These are phyloP conservation scores for Synodontis membranacea DNA, from an alignment of 2,113 vertebrate species.

Conservation along the genomic window DNA sequence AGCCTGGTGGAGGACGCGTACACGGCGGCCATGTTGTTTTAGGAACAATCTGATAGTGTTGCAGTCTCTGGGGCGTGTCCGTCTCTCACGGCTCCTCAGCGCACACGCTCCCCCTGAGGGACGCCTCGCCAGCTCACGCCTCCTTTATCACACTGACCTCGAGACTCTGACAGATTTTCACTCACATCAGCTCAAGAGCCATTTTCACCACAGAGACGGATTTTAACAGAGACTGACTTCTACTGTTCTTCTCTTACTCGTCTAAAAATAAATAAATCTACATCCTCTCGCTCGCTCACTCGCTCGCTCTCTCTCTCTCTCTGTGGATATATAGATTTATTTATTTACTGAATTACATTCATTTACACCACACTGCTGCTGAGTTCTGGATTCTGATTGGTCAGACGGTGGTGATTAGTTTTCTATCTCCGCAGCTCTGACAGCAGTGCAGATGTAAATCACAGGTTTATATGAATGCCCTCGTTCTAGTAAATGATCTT, in stretches of 20 bases:
- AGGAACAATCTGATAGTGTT: not conserved
- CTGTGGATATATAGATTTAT: no score
- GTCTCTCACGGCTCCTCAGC: not conserved
- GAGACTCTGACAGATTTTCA: conserved; percentile 59
- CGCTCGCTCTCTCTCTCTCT: not conserved
- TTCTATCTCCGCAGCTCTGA: no score
- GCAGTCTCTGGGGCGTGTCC: not conserved
- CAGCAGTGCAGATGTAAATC: no score
- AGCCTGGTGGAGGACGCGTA: conserved; percentile 61
- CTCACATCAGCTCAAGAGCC: not conserved
- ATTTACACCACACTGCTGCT: not conserved
- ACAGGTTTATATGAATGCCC: no score
- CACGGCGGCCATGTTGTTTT: conserved; percentile 35
- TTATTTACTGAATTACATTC: no score
- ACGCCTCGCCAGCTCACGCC: not conserved
- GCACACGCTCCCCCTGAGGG: not conserved
- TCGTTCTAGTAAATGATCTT: no score
- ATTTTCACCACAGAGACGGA: not conserved
- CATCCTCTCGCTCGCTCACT: not conserved
- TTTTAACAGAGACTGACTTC: not conserved
- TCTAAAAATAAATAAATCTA: not conserved
- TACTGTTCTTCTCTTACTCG: not conserved
- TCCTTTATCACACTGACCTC: conserved; percentile 65
- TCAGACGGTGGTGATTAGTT: no score
- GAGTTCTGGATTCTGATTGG: not conserved